phyloP scores from a whole-genome alignment of 2,888 invertebrate species.

The Drosophila quinaria region DNA sequence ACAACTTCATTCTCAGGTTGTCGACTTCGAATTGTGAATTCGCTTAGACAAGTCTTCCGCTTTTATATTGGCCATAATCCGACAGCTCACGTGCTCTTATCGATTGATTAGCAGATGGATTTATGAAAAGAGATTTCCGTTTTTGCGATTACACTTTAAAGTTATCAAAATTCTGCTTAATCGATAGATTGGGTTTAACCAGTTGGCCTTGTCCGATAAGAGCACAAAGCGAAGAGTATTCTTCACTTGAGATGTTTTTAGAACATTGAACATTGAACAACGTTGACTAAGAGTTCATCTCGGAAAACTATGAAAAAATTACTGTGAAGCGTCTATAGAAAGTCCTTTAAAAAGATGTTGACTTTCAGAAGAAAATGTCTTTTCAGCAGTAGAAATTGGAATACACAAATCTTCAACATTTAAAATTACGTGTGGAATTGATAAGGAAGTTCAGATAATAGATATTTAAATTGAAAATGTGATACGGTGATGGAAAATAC shows the following conservation, averaged over 20 bases:
- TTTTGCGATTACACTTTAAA: conserved; percentile 9
- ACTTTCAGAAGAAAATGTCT: no score
- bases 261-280: not conserved
- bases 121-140: conserved; percentile 27
- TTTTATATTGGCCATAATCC: conserved; percentile 38
- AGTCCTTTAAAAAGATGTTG: no score
- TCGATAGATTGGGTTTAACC: conserved; percentile 5
- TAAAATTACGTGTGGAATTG: no score
- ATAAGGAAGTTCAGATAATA: no score
- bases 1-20: conserved; percentile 28
- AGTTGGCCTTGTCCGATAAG: conserved; percentile 13
- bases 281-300: not conserved
- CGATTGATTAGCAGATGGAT: conserved; percentile 38
- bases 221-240: not conserved
- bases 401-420: no score
- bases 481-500: no score
- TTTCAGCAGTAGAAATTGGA: no score
- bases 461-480: no score
- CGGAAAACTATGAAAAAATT: not conserved
- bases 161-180: conserved; percentile 21
- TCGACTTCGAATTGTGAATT: conserved; percentile 7
- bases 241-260: not conserved
- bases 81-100: conserved; percentile 27
- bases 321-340: no score
- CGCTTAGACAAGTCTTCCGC: not conserved